Evolutionary conservation across 2,797 vertebrate genomes (phyloP), one percentile per base, ranked within the genome.

Genomic region (Leptatherina wallacei): DNA sequence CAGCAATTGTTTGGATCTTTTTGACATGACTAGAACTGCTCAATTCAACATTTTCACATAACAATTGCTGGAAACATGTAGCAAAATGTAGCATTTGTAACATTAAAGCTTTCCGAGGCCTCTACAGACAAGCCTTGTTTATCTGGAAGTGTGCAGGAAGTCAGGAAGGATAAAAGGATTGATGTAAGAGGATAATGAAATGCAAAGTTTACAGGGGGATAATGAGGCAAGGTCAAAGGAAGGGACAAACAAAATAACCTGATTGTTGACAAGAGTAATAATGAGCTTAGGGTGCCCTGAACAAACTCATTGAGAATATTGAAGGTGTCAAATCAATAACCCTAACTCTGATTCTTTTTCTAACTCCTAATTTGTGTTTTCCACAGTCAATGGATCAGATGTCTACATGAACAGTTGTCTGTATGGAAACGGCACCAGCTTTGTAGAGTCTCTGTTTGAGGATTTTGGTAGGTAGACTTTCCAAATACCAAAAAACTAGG

Each of bases 401-500:
- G 95, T 96, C 85, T 99, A 99, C 0, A 94, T 98, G 95, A 99
- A 99, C 94, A 97, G 97, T 0, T 94, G 95, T 0, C 95, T 96
- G 65, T 95, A 97, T 73, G 95, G 96, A 89, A 98, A 98, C 4
- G 97, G 98, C 82, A 98, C 98, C 61, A 99, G 98, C 91, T 99
- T 99, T 4, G 97, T 99, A 69, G 98, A 98, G 89, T 99, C 98
- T 27, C 94, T 99, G 67, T 99, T 99, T 80, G 97, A 99, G 76
- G 96, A 96, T 82, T 99, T 99, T 63, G 97, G 98, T 98, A 93
- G 2, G 94, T 77, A 24, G 1, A 65, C 4, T 35, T 62, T 68
- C 11, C 47, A 44, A 73, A 32, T 55, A 29, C n/a, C 22, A 32
- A 27, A 1, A 27, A 27, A 27, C 24, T 27, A 27, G 24, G 24